A percentile compares a stretch with the other conserved stretches of the same genome.
These are phyloP conservation scores for Apodemia zela DNA, from an alignment of 2,888 invertebrate species.

Conservation along the genomic window DNA sequence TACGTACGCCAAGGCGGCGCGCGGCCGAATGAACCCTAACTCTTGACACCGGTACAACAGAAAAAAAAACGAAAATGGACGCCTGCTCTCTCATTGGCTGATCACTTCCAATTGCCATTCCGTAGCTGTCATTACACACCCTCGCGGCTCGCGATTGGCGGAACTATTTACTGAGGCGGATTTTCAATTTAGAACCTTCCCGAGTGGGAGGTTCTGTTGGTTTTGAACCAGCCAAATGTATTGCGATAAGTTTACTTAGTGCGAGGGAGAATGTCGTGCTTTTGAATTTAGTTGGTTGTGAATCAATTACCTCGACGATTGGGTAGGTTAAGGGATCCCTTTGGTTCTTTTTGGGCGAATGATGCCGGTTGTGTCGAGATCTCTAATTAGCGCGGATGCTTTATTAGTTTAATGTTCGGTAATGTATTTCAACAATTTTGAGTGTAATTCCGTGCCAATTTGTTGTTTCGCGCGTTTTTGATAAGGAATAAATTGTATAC, in stretches of 20 bases:
- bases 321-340: conserved; percentile 49
- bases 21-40: conserved; percentile 69
- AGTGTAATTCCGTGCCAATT: conserved; percentile 40
- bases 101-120: conserved; percentile 49
- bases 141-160: conserved; percentile 51
- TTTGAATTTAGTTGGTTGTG: conserved; percentile 61
- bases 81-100: conserved; percentile 56
- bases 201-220: conserved; percentile 67
- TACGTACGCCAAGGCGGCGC: conserved; percentile 76
- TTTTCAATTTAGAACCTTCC: conserved; percentile 68
- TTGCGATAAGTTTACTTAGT: conserved; percentile 50
- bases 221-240: conserved; percentile 63
- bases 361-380: conserved; percentile 45
- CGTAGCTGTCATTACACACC: conserved; percentile 57
- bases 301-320: conserved; percentile 70
- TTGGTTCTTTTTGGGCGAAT: conserved; percentile 54
- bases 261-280: conserved; percentile 46
- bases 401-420: conserved; percentile 76
- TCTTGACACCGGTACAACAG: conserved; percentile 49
- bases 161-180: conserved; percentile 52
- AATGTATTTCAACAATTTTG: conserved; percentile 55
- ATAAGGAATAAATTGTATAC: conserved; percentile 73
- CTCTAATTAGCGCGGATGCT: conserved; percentile 79
- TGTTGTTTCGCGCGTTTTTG: conserved; percentile 62
- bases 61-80: conserved; percentile 67